Conservation (phyloP, 2,888 invertebrate species). For the Andrena bucephala region DNA sequence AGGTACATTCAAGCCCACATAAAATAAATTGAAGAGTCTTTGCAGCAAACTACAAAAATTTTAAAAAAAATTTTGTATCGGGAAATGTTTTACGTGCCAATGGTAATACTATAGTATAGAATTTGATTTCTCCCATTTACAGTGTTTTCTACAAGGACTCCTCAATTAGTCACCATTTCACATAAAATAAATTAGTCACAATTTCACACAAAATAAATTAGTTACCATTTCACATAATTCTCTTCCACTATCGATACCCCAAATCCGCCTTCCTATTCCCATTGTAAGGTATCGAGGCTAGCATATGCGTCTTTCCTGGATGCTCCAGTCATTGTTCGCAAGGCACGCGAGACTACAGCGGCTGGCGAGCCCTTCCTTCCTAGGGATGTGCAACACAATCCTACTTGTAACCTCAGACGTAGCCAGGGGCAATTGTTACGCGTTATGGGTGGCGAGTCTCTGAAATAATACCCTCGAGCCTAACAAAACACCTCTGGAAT, state of each 20-base stretch:
- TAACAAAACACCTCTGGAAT: slow-evolving; percentile 58
- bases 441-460: slow-evolving; percentile 72
- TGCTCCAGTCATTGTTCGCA: slow-evolving; percentile 68
- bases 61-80: no score
- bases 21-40: no score
- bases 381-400: slow-evolving; percentile 64
- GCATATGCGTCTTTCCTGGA: slow-evolving; percentile 45
- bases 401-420: slow-evolving; percentile 68
- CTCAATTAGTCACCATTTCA: neutral
- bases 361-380: slow-evolving; percentile 35
- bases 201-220: neutral
- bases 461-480: slow-evolving; percentile 70
- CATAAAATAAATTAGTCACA: neutral
- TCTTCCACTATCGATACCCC: neutral
- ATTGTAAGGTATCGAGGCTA: slow-evolving; percentile 22
- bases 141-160: no score
- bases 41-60: no score
- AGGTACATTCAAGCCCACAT: no score
- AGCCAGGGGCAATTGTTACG: slow-evolving; percentile 65
- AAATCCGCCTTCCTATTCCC: slow-evolving; percentile 16
- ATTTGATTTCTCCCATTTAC: no score
- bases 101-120: no score
- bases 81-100: no score
- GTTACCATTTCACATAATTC: neutral
- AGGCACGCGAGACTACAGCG: slow-evolving; percentile 63